Base-by-base conservation (phyloP, 2,888 invertebrate genomes). In the Caenorhabditis drosophilae region DNA sequence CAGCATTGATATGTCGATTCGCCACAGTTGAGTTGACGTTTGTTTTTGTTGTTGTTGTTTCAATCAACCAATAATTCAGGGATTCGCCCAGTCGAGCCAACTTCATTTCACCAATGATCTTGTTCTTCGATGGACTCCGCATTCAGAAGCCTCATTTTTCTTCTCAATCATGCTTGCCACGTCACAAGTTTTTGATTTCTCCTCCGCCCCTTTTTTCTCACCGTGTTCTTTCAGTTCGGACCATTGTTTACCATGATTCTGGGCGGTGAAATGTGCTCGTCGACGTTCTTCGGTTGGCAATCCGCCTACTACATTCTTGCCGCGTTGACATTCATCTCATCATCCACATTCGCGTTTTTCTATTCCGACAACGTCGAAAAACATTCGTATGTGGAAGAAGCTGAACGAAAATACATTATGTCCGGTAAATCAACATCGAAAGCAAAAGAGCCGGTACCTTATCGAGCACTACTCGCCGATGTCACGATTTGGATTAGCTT, bases 201-300 rank as follows among this genome's bases (percentile, higher is more conserved):
- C 18, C n/a, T 44, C 20, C 41, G 9, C 11, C 41, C 9, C 20
- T 12, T 41, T 7, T n/a, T n/a, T n/a, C n/a, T n/a, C n/a, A n/a
- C n/a, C n/a, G n/a, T n/a, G n/a, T 7, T 44, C 7, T 49, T 26
- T 11, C 23, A 70, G 50, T 54, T 67, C 26, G 71, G 71, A 15
- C 72, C 72, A 12, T 40, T 72, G 23, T 51, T 72, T 40, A 64
- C 72, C 3, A 72, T 72, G 72, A 61, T 64, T 41, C 48, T 72
- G 16, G 69, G 69, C 35, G 72, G 72, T 38, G 69, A 69, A 50
- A 70, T 70, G 64, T 72, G 72, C 44, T 61, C 69, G 35, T 64
- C 69, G 16, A 58, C 67, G 26, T 60, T 67, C 25, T 49, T 68
- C 38, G 60, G 68, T 27, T 68, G 68, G 68, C 47, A 60, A 60